Conservation (phyloP, 2,888 invertebrate species). For the Nysson spinosus region DNA sequence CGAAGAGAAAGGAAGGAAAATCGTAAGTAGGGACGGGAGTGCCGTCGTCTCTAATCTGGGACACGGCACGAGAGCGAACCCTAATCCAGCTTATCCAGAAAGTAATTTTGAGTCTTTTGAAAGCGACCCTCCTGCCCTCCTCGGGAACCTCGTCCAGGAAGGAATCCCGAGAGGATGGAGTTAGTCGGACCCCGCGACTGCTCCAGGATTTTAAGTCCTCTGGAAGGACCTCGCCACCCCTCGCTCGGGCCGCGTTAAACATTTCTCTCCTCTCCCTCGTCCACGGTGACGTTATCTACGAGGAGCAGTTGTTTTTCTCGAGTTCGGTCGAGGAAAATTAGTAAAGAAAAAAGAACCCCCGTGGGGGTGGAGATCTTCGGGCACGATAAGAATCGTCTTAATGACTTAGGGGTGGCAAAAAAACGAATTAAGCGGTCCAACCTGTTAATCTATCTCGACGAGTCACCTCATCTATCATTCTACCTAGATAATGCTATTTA, state of each 20-base stretch:
- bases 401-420: not conserved
- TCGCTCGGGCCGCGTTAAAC: constrained; percentile 38
- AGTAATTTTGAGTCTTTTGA: constrained; percentile 83
- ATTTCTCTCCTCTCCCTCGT: constrained; percentile 30
- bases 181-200: constrained; percentile 47
- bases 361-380: constrained; percentile 24
- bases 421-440: constrained; percentile 26
- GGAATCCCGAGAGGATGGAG: constrained; percentile 52
- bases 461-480: no score
- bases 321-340: constrained; percentile 65
- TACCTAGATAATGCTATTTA: no score
- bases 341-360: constrained; percentile 49
- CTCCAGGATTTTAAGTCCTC: constrained; percentile 51
- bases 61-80: constrained; percentile 77
- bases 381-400: no score
- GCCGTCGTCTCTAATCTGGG: constrained; percentile 75
- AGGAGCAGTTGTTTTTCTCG: constrained; percentile 66
- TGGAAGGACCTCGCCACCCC: constrained; percentile 51
- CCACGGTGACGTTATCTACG: constrained; percentile 60
- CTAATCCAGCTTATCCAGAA: constrained; percentile 83
- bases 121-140: constrained; percentile 68
- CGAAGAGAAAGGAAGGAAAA: constrained; percentile 39
- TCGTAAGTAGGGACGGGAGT: constrained; percentile 58
- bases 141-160: constrained; percentile 41
- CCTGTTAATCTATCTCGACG: not conserved